Percentiles rank a stretch among this genome's conserved stretches.
Conservation (phyloP, 2,113 vertebrate genomes). For the Cynocephalus volans region DNA sequence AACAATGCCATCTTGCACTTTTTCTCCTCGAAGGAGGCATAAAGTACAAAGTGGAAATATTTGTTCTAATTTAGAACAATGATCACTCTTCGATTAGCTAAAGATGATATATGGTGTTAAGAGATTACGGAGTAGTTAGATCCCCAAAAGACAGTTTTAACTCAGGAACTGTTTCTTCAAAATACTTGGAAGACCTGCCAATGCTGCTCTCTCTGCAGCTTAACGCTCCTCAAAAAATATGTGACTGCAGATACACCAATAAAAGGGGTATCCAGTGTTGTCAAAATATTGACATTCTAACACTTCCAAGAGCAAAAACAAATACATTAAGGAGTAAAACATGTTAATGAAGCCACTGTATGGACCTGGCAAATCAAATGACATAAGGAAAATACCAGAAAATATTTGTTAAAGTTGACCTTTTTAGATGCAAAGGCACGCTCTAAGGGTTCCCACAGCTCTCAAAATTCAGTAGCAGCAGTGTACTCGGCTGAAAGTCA, state of each 20-base stretch:
- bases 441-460: slow-evolving; percentile 29
- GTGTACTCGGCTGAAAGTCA: slow-evolving; percentile 62
- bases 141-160: neutral
- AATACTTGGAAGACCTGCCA: neutral
- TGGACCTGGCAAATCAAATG: slow-evolving; percentile 59
- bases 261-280: neutral
- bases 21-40: neutral
- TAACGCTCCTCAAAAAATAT: neutral
- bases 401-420: slow-evolving; percentile 67
- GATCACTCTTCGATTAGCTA: neutral
- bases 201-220: neutral
- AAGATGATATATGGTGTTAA: neutral
- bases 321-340: slow-evolving; percentile 43
- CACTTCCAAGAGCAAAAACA: slow-evolving; percentile 39
- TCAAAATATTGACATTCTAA: slow-evolving; percentile 54
- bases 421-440: slow-evolving; percentile 61
- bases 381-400: slow-evolving; percentile 77
- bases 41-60: neutral
- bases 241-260: neutral
- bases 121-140: neutral
- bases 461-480: slow-evolving; percentile 4
- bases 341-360: slow-evolving; percentile 26
- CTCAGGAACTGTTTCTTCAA: neutral
- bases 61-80: neutral
- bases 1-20: neutral